Evolutionary conservation across 2,888 invertebrate genomes (phyloP), one percentile per base, ranked within the genome.

Genomic region (Neoaliturus tenellus): DNA sequence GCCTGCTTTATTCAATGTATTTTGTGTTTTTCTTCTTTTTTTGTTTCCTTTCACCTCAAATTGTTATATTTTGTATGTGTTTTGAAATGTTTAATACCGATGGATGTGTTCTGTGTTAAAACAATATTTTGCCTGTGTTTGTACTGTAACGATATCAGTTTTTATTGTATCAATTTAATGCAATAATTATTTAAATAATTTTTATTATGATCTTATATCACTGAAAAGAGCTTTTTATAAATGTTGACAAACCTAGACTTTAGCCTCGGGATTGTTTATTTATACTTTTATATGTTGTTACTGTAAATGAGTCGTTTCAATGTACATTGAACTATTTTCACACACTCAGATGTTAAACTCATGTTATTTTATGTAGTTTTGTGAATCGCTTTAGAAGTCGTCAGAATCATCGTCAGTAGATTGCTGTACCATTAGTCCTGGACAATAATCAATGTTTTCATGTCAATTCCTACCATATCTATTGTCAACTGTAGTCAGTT

Each of bases 401-500:
- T 23, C 28, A 4, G 62, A 31, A 31, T 69, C 39, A 28, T 17
- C n/a, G n/a, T n/a, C n/a, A n/a, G 35, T 39, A 35, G 69, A 39
- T 69, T 17, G 39, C 28, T 35, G 39, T 69, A 39, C n/a, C 69
- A 39, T 10, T 69, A 69, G 69, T 39, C 69, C 69, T 35, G 48
- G 82, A 82, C 82, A 82, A 82, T 82, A 82, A 82, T 82, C 55
- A 73, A 82, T 82, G 82, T 82, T 82, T 81, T 82, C 78, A 55
- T 82, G 82, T 82, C 82, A 82, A 82, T 82, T 82, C 55, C 82
- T 82, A 82, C 62, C 82, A 82, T 82, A 82, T 82, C 82, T 73
- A 82, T 55, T 17, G 78, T 78, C 28, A 78, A 35, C 39, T 69
- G 35, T 75, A 25, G 78, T 78, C 51, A 55, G 25, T 44, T 75